These are phyloP conservation scores for Psettodes erumei DNA, from an alignment of 2,113 vertebrate genomes.

Conservation along the genomic window DNA sequence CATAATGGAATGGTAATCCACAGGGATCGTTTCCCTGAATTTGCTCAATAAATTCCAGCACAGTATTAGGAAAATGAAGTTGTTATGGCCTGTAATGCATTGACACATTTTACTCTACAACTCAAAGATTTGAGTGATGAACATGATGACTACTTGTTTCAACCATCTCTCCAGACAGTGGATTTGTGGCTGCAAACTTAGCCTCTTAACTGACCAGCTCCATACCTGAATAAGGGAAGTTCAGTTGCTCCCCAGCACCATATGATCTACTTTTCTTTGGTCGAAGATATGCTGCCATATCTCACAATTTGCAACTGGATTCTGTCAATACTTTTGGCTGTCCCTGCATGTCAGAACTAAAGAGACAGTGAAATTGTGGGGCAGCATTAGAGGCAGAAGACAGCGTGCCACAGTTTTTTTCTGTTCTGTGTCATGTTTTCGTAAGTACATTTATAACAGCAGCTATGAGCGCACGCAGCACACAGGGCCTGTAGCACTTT, in stretches of 20 bases:
- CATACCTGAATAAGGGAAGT: no score
- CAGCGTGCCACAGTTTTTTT: slow-evolving; percentile 9
- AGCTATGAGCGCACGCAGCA: slow-evolving; percentile 9
- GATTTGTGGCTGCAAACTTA: background rate
- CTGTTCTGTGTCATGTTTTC: slow-evolving; percentile 43
- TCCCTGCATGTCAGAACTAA: background rate
- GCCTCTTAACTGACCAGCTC: no score
- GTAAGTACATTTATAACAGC: slow-evolving; percentile 44
- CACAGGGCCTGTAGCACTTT: slow-evolving; percentile 37
- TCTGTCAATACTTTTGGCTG: background rate
- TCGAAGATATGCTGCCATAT: slow-evolving; percentile 7
- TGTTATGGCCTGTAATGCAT: background rate
- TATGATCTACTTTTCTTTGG: slow-evolving; percentile 7
- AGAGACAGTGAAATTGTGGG: background rate
- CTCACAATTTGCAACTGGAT: slow-evolving; percentile 1
- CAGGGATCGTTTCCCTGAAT: background rate
- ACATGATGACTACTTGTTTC: background rate
- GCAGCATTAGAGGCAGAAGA: background rate
- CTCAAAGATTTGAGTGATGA: no score
- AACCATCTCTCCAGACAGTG: background rate
- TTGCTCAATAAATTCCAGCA: background rate
- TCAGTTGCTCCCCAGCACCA: no score
- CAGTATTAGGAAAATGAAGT: background rate
- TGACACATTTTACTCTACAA: no score
- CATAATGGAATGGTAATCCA: background rate